Conservation (phyloP, 2,113 vertebrate species). For the Sinocyclocheilus maitianheensis region DNA sequence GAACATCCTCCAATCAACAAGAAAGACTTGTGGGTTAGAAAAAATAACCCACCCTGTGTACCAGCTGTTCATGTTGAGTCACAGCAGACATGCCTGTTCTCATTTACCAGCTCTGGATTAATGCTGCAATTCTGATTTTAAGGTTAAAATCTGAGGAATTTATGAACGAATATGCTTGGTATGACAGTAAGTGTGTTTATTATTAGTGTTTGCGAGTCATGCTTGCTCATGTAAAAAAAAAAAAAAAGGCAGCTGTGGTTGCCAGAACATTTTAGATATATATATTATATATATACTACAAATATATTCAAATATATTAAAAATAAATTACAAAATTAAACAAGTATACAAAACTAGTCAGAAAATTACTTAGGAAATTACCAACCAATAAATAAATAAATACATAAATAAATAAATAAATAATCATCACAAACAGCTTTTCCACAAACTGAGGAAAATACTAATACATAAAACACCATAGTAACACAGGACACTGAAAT, state of each 20-base stretch:
- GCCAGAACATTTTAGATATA: too few species aligned
- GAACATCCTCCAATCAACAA: conserved; percentile 40
- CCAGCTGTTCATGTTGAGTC: conserved; percentile 35
- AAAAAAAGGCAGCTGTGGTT: not conserved
- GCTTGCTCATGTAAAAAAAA: too few species aligned
- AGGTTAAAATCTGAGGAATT: not conserved
- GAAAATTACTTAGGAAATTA: too few species aligned
- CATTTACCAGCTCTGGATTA: conserved; percentile 9
- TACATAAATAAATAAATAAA: too few species aligned
- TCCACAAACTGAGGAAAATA: too few species aligned
- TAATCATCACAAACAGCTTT: too few species aligned
- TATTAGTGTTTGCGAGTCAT: not conserved
- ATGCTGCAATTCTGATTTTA: not conserved
- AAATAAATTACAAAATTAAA: too few species aligned
- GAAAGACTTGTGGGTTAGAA: conserved; percentile 2
- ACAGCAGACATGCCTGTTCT: not conserved
- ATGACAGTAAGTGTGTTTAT: not conserved
- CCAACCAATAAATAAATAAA: too few species aligned
- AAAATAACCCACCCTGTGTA: conserved; percentile 6
- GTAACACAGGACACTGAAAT: not conserved
- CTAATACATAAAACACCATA: too few species aligned
- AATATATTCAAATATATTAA: too few species aligned
- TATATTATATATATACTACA: too few species aligned
- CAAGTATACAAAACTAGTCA: too few species aligned
- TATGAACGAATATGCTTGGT: not conserved